Conservation (phyloP, 2,797 vertebrate genomes). For the Girardinus metallicus region DNA sequence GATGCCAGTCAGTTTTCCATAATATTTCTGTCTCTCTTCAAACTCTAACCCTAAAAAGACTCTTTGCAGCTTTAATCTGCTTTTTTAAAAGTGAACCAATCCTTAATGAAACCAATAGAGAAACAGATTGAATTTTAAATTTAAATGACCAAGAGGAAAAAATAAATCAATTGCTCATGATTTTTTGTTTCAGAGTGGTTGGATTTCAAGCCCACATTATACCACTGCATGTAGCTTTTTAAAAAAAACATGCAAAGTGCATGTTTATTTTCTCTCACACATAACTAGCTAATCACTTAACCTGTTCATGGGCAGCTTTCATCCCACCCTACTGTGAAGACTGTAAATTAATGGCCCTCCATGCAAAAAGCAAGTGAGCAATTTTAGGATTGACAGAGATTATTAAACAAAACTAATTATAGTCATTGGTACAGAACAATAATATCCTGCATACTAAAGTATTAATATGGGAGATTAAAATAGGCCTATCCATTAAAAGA, state of each 20-base stretch:
- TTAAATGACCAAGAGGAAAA: background rate
- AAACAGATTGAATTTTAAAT: background rate
- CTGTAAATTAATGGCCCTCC: slow-evolving; percentile 72
- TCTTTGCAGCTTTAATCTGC: background rate
- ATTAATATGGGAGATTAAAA: slow-evolving; percentile 88
- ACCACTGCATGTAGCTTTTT: background rate
- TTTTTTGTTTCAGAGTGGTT: background rate
- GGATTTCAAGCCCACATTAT: background rate
- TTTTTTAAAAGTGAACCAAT: background rate
- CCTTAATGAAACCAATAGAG: background rate
- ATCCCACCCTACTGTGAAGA: slow-evolving; percentile 30
- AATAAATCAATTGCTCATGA: background rate
- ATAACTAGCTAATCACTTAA: slow-evolving; percentile 31
- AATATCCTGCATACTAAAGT: slow-evolving; percentile 89
- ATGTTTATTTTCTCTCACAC: slow-evolving; percentile 13
- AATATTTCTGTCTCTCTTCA: background rate
- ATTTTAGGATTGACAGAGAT: slow-evolving; percentile 85
- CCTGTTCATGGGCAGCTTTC: slow-evolving; percentile 33
- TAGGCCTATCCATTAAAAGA: slow-evolving; percentile 86
- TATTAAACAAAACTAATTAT: slow-evolving; percentile 90
- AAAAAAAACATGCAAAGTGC: slow-evolving; percentile 5
- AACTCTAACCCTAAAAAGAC: background rate
- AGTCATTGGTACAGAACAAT: slow-evolving; percentile 88
- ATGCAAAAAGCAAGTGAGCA: slow-evolving; percentile 80
- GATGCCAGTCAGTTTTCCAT: background rate